These are phyloP conservation scores for Trachymyrmex septentrionalis DNA, from an alignment of 1,140 invertebrate species.

Conservation along the genomic window DNA sequence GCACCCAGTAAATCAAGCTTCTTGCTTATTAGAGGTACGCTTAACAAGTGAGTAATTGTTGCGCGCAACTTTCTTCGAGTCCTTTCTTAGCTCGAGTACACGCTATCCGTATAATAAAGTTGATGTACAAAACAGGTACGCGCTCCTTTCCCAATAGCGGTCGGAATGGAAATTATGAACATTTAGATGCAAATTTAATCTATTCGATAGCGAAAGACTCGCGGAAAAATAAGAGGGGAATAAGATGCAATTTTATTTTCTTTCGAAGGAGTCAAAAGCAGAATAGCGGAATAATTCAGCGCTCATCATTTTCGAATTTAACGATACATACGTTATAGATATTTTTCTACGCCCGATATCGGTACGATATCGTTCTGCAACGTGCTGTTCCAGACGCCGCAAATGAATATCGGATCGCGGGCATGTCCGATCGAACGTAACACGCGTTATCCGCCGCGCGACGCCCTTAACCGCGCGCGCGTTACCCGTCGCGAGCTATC, in stretches of 20 bases:
- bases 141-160: conserved; percentile 3
- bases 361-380: background rate
- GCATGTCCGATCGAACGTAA: conserved; percentile 50
- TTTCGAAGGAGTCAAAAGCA: background rate
- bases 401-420: conserved; percentile 74
- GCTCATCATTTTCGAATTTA: conserved; percentile 26
- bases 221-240: background rate
- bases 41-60: conserved; percentile 62
- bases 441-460: conserved; percentile 67
- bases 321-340: background rate
- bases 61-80: conserved; percentile 42
- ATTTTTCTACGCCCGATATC: conserved; percentile 18
- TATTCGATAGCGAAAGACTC: background rate
- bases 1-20: conserved; percentile 45
- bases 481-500: conserved; percentile 70
- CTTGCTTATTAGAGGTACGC: conserved; percentile 55
- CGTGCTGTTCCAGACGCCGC: conserved; percentile 52
- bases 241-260: background rate
- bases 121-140: conserved; percentile 1
- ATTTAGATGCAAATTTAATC: conserved; percentile 45
- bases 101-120: conserved; percentile 43
- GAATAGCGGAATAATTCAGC: background rate
- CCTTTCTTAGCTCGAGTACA: conserved; percentile 22
- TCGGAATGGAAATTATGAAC: conserved; percentile 22
- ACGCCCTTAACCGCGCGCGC: conserved; percentile 72